Evolutionary conservation across 2,113 vertebrate species (phyloP).

Genomic region (Silurus glanis): DNA sequence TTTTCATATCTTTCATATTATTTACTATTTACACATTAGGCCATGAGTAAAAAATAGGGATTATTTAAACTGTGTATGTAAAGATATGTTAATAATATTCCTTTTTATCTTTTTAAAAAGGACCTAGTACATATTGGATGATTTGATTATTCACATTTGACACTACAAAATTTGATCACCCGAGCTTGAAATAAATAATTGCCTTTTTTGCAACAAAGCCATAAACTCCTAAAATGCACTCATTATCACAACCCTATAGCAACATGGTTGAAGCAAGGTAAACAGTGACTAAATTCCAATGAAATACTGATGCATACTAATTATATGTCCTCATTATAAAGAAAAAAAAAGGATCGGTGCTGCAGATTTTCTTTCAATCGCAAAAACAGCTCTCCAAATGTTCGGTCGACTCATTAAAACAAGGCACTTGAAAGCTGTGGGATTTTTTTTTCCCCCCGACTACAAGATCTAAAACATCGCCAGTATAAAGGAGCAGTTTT

Average conservation of each 20-base stretch:
- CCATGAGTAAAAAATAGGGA: neutral
- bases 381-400: slow-evolving; percentile 57
- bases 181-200: neutral
- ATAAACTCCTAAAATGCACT: neutral
- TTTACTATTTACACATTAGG: neutral
- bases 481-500: slow-evolving; percentile 60
- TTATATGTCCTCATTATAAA: slow-evolving; percentile 62
- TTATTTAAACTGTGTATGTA: neutral
- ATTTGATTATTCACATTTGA: neutral
- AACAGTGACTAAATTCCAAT: slow-evolving; percentile 51
- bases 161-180: neutral
- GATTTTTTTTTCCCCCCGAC: slow-evolving; percentile 45
- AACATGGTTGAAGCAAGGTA: slow-evolving; percentile 51
- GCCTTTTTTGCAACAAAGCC: neutral
- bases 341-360: slow-evolving; percentile 47
- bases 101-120: neutral
- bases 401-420: slow-evolving; percentile 68
- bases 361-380: slow-evolving; percentile 53
- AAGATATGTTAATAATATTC: neutral
- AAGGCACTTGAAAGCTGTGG: slow-evolving; percentile 66
- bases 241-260: slow-evolving; percentile 16
- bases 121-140: neutral
- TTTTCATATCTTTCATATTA: neutral
- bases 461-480: slow-evolving; percentile 62
- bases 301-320: slow-evolving; percentile 35